Evolutionary conservation across 2,888 invertebrate species (phyloP), one percentile per base, ranked within the genome.

Genomic region (Monoplex corrugatus): DNA sequence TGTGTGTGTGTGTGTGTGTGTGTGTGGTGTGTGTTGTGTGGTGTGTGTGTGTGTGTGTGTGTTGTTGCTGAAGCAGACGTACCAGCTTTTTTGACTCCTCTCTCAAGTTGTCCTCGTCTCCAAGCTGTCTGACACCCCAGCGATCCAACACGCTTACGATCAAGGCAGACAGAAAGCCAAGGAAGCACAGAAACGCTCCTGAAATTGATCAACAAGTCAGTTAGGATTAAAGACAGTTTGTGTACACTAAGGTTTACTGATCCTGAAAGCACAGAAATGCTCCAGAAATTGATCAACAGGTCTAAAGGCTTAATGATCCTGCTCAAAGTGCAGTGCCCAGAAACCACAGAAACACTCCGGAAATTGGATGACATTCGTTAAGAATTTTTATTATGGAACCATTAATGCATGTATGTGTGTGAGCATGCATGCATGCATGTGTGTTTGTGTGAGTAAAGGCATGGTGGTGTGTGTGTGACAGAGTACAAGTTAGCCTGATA

Each of bases 161-260:
- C 10, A 96, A 92, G 45, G 96, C 96, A n/a, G 96, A 95, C 0
- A 95, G 44, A 91, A 96, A 95, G 6, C 96, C 96, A 32, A 96
- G 89, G n/a, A 94, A 95, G 94, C 96, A 96, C 85, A 96, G 91
- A 90, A 95, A 93, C 1, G 96, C 96, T 89, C 96, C 96, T 96
- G 91, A 0, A 90, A 90, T n/a, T n/a, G n/a, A n/a, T n/a, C 23
- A 57, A 13, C 57, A 57, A 57, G 23, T 57, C 23, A 16, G 13
- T 57, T 57, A 57, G 57, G 57, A 57, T 16, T 57, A 57, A 57
- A 57, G 13, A 16, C 57, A 57, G 13, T 13, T 23, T 16, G 23
- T 57, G n/a, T n/a, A n/a, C n/a, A n/a, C n/a, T n/a, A n/a, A n/a
- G n/a, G n/a, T n/a, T n/a, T n/a, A n/a, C n/a, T n/a, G n/a, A n/a